A percentile compares a stretch with the other conserved stretches of the same genome.
Conservation (phyloP, 2,888 invertebrate species). For the Sisyra nigra region DNA sequence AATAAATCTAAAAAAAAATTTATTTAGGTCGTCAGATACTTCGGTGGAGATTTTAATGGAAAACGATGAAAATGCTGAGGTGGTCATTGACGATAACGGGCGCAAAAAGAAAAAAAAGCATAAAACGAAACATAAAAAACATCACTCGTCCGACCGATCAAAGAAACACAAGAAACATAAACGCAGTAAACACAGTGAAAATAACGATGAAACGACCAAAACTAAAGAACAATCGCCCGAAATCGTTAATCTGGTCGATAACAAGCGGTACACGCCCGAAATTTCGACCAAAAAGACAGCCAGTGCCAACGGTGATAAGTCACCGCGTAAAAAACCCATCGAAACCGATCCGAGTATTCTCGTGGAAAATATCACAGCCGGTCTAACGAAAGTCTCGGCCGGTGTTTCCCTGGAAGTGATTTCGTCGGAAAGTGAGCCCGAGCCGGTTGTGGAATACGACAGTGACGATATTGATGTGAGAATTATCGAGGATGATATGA, state of each 20-base stretch:
- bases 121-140: slow-evolving; percentile 37
- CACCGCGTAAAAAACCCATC: slow-evolving; percentile 12
- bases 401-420: slow-evolving; percentile 38
- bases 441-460: slow-evolving; percentile 43
- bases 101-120: slow-evolving; percentile 51
- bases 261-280: slow-evolving; percentile 25
- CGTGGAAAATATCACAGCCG: slow-evolving; percentile 32
- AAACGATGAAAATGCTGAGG: slow-evolving; percentile 1
- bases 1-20: too few relatives aligned
- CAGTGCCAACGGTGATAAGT: slow-evolving; percentile 2
- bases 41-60: slow-evolving; percentile 7
- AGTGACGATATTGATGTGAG: slow-evolving; percentile 53
- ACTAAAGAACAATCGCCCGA: slow-evolving; percentile 17
- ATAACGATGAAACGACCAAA: slow-evolving; percentile 16
- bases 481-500: slow-evolving; percentile 70
- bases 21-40: slow-evolving; percentile 6
- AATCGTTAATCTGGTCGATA: slow-evolving; percentile 22
- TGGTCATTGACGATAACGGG: slow-evolving; percentile 7
- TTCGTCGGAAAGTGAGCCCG: slow-evolving; percentile 49
- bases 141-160: slow-evolving; percentile 29
- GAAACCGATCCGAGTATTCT: slow-evolving; percentile 25
- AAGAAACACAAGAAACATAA: slow-evolving; percentile 47
- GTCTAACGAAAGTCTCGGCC: slow-evolving; percentile 23
- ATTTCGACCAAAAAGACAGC: slow-evolving; percentile 15
- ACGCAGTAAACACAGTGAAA: slow-evolving; percentile 29